Base-by-base conservation (phyloP, 2,888 invertebrate species). In the Pristionchus japonicus region DNA sequence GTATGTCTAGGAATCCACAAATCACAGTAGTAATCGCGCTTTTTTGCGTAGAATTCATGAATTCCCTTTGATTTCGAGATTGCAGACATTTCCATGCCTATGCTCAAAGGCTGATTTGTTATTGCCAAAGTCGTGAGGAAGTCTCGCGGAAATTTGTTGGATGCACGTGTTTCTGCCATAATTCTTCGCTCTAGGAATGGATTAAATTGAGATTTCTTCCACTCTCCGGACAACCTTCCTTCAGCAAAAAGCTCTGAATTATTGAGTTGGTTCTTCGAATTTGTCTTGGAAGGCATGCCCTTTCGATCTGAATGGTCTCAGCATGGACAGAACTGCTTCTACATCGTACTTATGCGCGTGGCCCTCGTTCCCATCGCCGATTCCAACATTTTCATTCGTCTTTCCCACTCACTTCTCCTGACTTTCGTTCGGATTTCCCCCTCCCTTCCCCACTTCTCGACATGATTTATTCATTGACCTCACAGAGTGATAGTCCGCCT, bases 381-480 rank as follows among this genome's bases (percentile, higher is more conserved):
- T 37, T 70, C 70, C 70, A 20, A 37, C 37, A 70, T 37, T 37
- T 70, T 70, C 70, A 27, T 27, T 3, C 20, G 23, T n/a, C 27
- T 77, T 40, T 74, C 70, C 34, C 70, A 74, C 70, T 47, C 43
- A 77, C 77, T 74, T 74, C 40, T 7, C 23, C 40, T 74, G 34
- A 20, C 67, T 70, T 70, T 37, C 70, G 77, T 77, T 77, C 77
- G 77, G 40, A 9, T n/a, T 77, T 43, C 43, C 37, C 70, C 37
- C 77, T 43, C 23, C 70, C 43, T 47, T 27, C 43, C 34, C 15
- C 43, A 20, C 27, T 17, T 43, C 27, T 9, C 23, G 11, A 2
- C 20, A 77, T 77, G 77, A 77, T 34, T 77, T 77, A 77, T 77
- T 77, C 77, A 77, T 77, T 43, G 77, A 47, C 77, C 77, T 77